A percentile compares a stretch with the other conserved stretches of the same genome.
Evolutionary conservation across 1,140 invertebrate genomes (phyloP).

Genomic region (Trypoxylus dichotomus): DNA sequence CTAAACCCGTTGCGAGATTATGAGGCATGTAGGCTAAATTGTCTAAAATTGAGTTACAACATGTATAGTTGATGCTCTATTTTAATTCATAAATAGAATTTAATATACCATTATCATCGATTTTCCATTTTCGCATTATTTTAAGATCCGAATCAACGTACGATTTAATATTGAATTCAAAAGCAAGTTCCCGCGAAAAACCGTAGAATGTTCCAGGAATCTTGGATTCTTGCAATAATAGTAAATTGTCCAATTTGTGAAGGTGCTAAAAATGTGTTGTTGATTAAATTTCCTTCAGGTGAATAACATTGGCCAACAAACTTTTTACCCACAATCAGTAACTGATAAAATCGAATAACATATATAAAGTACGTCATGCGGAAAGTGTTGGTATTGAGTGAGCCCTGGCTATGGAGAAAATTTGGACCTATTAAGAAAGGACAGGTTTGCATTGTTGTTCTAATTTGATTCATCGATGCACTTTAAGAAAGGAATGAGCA

Average conservation of each 20-base stretch:
- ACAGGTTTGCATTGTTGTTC: too few relatives aligned
- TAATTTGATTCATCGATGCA: too few relatives aligned
- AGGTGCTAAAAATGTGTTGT: conserved; percentile 34
- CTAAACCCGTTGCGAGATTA: conserved; percentile 44
- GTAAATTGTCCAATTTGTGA: conserved; percentile 40
- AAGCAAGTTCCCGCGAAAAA: conserved; percentile 35
- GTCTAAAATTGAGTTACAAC: conserved; percentile 35
- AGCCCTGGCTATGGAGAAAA: too few relatives aligned
- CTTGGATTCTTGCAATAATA: conserved; percentile 46
- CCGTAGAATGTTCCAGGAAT: conserved; percentile 48
- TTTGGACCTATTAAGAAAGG: too few relatives aligned
- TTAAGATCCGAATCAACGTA: conserved; percentile 26
- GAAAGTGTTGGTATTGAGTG: too few relatives aligned
- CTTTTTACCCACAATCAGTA: too few relatives aligned
- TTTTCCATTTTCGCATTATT: conserved; percentile 43
- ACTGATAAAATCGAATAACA: too few relatives aligned
- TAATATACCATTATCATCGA: conserved; percentile 7
- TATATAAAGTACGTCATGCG: too few relatives aligned
- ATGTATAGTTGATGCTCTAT: too few relatives aligned
- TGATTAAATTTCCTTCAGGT: not conserved
- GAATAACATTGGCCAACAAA: conserved; percentile 32
- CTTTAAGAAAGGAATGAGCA: too few relatives aligned
- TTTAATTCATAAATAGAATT: not conserved
- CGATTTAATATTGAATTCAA: conserved; percentile 43
- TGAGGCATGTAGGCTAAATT: conserved; percentile 45